Evolutionary conservation across 2,797 vertebrate genomes (phyloP), one percentile per base, ranked within the genome.

Genomic region (Cossypha caffra): DNA sequence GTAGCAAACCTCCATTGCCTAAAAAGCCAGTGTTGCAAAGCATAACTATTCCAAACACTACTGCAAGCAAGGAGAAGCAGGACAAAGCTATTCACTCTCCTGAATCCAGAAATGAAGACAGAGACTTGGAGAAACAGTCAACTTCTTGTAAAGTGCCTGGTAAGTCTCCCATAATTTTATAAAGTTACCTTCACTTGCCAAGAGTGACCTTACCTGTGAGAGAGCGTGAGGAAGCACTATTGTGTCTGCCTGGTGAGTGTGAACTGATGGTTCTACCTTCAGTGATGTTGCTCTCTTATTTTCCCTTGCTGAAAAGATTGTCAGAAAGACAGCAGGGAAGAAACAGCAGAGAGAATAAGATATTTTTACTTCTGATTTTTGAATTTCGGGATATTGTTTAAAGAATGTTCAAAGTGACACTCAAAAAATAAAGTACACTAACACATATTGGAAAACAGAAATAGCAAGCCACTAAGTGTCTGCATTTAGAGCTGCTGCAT

Each of bases 21-120:
- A 98, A 97, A 94, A 98, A 98, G 93, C 97, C 97, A 23, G 83
- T 93, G 17, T 80, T 97, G 48, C 98, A 98, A 95, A 96, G 88
- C 31, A 31, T 96, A 38, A 86, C 92, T 10, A 11, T 96, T 40
- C 45, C 96, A 25, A 95, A 88, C 35, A 85, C 88, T 42, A 57
- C 92, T 5, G 45, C 88, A 26, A 88, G 86, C 82, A 88, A 76
- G 6, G 96, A 97, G 42, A 98, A 97, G 61, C 97, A 93, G 9
- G 97, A 97, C 79, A 98, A 97, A 85, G 40, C 18, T n/a, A 13
- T 48, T 29, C 91, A 87, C 11, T 66, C 93, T 48, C 17, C 85
- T 2, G 97, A 97, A 38, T 29, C 86, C 69, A 96, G 94, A 91
- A 97, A 73, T 73, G 97, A 97, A 95, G 91, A 87, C 2, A 96